Evolutionary conservation across 2,888 invertebrate species (phyloP).

Genomic region (Bhutanitis thaidina): DNA sequence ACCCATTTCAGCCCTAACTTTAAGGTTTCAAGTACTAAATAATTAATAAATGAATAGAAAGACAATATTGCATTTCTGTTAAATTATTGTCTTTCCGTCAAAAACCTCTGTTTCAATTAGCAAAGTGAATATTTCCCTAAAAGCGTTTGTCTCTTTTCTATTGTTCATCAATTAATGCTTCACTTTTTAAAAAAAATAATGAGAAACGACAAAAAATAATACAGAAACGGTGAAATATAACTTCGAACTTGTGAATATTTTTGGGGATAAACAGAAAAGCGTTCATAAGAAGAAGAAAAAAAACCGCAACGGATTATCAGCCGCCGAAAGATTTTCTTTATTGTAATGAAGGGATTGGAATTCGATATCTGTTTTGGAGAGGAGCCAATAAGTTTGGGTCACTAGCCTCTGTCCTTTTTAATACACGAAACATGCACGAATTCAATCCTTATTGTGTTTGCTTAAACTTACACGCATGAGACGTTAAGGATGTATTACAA

Average conservation of each 20-base stretch:
- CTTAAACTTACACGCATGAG: not conserved
- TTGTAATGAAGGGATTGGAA: conserved; percentile 29
- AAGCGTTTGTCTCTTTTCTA: not conserved
- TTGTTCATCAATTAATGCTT: not conserved
- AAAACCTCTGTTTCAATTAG: too few species aligned
- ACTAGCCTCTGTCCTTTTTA: conserved; percentile 18
- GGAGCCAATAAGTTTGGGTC: conserved; percentile 31
- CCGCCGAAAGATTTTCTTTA: conserved; percentile 22
- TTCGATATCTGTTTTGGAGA: conserved; percentile 32
- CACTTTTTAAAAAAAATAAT: not conserved
- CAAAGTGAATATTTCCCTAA: not conserved
- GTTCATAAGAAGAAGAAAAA: conserved; percentile 8
- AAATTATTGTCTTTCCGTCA: too few species aligned
- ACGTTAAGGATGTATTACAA: too few species aligned
- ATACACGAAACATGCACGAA: not conserved
- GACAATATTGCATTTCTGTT: too few species aligned
- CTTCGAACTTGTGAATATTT: conserved; percentile 5
- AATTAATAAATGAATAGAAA: too few species aligned
- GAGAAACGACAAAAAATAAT: conserved; percentile 2
- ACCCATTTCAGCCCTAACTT: too few species aligned
- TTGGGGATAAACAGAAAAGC: not conserved
- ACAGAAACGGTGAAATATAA: not conserved
- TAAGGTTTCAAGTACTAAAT: too few species aligned
- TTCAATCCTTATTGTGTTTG: not conserved
- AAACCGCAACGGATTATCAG: conserved; percentile 17